These are phyloP conservation scores for Isotomurus palustris DNA, from an alignment of 2,888 invertebrate genomes.

Conservation along the genomic window DNA sequence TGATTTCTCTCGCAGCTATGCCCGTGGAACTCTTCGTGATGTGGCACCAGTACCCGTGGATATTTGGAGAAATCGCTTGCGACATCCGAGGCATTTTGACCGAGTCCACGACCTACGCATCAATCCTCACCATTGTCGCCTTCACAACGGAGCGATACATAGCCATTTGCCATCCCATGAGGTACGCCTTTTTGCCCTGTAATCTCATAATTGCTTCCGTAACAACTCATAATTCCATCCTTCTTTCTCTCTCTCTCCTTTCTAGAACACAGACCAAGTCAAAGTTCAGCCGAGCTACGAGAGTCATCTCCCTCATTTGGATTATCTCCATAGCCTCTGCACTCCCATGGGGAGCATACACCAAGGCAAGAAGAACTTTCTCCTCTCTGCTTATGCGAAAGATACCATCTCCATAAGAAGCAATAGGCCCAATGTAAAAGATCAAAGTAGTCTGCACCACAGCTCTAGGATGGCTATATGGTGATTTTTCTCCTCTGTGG, in stretches of 20 bases:
- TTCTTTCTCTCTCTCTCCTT: neutral
- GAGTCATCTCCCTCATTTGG: conserved; percentile 52
- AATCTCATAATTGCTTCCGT: neutral
- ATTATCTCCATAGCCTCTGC: conserved; percentile 50
- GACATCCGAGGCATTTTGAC: conserved; percentile 52
- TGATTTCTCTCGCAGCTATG: conserved; percentile 11
- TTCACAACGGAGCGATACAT: conserved; percentile 49
- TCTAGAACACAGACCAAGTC: conserved; percentile 47
- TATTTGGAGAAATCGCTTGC: conserved; percentile 48
- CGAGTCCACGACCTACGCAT: conserved; percentile 53
- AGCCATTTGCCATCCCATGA: conserved; percentile 53
- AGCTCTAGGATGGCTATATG: too few relatives aligned
- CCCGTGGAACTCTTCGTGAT: conserved; percentile 7
- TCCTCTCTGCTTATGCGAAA: too few relatives aligned
- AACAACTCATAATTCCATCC: neutral
- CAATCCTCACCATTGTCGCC: conserved; percentile 53
- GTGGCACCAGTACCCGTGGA: conserved; percentile 10
- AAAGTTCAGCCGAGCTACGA: conserved; percentile 48
- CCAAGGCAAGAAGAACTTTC: conserved; percentile 44
- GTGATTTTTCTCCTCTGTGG: too few relatives aligned
- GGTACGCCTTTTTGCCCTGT: conserved; percentile 14
- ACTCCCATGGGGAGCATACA: conserved; percentile 48
- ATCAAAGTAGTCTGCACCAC: too few relatives aligned
- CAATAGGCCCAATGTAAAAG: too few relatives aligned
- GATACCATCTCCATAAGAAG: too few relatives aligned